Percentiles rank a stretch among this genome's conserved stretches.
phyloP scores from a whole-genome alignment of 2,888 invertebrate genomes.

The Epirrhoe tristata region DNA sequence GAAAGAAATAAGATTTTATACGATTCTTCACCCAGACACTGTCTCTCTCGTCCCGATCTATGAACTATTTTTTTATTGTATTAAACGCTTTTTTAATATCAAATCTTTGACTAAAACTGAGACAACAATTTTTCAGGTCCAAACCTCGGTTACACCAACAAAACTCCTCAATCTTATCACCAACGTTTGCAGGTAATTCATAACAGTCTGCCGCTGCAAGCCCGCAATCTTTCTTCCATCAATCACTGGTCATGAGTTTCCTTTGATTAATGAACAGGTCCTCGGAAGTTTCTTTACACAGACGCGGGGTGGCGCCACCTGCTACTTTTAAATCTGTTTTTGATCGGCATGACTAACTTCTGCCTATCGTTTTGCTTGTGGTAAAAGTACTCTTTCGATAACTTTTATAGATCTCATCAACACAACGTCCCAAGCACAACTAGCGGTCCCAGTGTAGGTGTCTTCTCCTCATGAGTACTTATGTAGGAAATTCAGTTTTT shows the following conservation, averaged over 20 bases:
- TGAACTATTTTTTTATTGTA: too few relatives aligned
- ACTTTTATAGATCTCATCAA: too few relatives aligned
- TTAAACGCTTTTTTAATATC: too few relatives aligned
- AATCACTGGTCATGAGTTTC: slow-evolving; percentile 47
- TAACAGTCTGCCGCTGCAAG: slow-evolving; percentile 40
- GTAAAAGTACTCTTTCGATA: neutral
- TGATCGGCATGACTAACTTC: neutral
- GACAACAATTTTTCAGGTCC: too few relatives aligned
- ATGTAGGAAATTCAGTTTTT: too few relatives aligned
- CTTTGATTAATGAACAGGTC: slow-evolving; percentile 51
- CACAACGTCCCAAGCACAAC: too few relatives aligned
- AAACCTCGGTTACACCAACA: neutral
- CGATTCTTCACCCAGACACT: too few relatives aligned
- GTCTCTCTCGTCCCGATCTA: too few relatives aligned
- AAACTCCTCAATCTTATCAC: slow-evolving; percentile 24
- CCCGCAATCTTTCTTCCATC: slow-evolving; percentile 46
- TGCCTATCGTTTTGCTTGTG: neutral
- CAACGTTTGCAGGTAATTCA: slow-evolving; percentile 38
- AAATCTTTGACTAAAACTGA: too few relatives aligned
- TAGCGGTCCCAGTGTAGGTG: too few relatives aligned
- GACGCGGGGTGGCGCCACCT: slow-evolving; percentile 23
- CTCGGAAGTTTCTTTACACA: slow-evolving; percentile 44
- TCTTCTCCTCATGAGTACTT: too few relatives aligned
- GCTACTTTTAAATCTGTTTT: neutral
- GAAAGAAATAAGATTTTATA: too few relatives aligned